Evolutionary conservation across 2,797 vertebrate species (phyloP).

Genomic region (Acanthiza pusilla): DNA sequence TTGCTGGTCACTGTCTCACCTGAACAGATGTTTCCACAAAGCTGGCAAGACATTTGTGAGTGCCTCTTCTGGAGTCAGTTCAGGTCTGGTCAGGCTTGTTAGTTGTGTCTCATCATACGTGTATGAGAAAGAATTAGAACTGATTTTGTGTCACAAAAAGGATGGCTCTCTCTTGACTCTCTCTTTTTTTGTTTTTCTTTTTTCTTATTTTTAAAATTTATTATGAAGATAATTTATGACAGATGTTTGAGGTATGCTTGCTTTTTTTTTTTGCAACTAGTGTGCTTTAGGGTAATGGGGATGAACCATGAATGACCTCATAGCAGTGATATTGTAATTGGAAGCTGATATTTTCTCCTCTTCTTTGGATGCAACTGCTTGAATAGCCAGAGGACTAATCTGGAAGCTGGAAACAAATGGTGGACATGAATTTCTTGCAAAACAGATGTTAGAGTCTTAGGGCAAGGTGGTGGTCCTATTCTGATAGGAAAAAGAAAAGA

Average conservation of each 20-base stretch:
- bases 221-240: neutral
- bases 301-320: neutral
- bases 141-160: neutral
- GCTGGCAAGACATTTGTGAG: neutral
- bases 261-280: neutral
- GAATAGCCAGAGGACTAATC: neutral
- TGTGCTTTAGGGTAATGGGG: neutral
- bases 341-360: neutral
- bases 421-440: neutral
- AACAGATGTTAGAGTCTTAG: neutral
- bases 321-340: neutral
- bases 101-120: neutral
- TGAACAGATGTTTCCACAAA: neutral
- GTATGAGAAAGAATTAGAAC: neutral
- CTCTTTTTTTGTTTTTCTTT: no score
- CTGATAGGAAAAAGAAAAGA: neutral
- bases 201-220: neutral
- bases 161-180: neutral
- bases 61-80: neutral
- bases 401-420: neutral
- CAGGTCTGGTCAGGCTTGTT: neutral
- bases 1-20: neutral
- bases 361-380: neutral
- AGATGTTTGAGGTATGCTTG: neutral
- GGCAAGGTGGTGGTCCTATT: neutral